Conservation (phyloP, 2,888 invertebrate species). For the Nebria brevicollis region DNA sequence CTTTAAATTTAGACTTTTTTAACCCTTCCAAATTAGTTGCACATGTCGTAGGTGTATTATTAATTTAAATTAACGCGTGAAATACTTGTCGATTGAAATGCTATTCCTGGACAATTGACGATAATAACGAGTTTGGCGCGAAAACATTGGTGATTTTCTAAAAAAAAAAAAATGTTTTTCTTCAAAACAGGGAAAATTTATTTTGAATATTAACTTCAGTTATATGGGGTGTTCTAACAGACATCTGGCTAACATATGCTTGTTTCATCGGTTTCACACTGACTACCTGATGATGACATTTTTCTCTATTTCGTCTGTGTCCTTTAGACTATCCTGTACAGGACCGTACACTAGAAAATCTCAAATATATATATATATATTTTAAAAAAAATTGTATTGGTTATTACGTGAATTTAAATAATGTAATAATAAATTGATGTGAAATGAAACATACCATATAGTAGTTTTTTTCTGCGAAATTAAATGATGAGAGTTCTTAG, state of each 20-base stretch:
- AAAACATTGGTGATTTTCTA: background rate
- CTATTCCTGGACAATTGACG: background rate
- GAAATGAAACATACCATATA: no score
- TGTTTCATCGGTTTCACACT: background rate
- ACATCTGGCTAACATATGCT: constrained; percentile 20
- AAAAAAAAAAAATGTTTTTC: background rate
- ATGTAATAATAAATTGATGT: no score
- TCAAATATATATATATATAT: no score
- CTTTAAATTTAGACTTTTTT: background rate
- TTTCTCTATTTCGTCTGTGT: constrained; percentile 10
- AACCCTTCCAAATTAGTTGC: background rate
- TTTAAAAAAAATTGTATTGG: no score
- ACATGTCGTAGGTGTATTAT: background rate
- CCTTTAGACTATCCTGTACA: constrained; percentile 5
- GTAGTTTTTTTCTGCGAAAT: no score
- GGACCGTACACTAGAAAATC: background rate
- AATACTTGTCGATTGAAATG: background rate
- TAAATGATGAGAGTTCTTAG: no score
- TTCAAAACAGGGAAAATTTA: constrained; percentile 4
- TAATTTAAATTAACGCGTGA: background rate
- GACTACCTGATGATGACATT: constrained; percentile 21
- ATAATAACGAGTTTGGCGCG: background rate
- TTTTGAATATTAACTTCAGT: background rate
- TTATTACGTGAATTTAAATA: no score
- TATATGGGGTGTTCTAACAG: background rate